phyloP scores from a whole-genome alignment of 2,888 invertebrate species.

The Eilema caniola region DNA sequence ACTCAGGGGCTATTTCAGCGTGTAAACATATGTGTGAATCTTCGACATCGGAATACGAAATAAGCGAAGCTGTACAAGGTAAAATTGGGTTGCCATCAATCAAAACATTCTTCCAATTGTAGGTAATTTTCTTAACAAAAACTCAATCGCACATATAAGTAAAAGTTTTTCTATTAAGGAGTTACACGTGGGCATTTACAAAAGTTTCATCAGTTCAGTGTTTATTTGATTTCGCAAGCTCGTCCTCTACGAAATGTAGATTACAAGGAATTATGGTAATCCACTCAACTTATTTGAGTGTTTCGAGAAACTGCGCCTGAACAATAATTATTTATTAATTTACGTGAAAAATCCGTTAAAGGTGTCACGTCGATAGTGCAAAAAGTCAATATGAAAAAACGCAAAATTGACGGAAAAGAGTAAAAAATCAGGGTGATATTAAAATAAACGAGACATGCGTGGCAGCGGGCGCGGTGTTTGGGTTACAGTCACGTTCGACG shows the following conservation, averaged over 20 bases:
- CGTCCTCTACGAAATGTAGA: conserved; percentile 45
- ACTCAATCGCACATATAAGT: conserved; percentile 53
- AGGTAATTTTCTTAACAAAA: conserved; percentile 54
- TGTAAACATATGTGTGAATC: conserved; percentile 28
- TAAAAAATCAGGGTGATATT: conserved; percentile 80
- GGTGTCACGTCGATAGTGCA: conserved; percentile 72
- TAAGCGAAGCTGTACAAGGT: conserved; percentile 45
- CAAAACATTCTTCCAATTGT: conserved; percentile 49
- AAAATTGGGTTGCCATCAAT: conserved; percentile 42
- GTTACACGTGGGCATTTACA: conserved; percentile 63
- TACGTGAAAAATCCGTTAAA: conserved; percentile 64
- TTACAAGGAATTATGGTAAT: conserved; percentile 70
- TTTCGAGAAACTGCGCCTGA: conserved; percentile 50
- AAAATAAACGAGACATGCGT: conserved; percentile 76
- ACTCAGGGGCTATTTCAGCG: conserved; percentile 27
- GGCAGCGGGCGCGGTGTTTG: conserved; percentile 67
- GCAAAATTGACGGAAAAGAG: conserved; percentile 68
- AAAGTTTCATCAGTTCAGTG: conserved; percentile 60
- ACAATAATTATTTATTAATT: conserved; percentile 50
- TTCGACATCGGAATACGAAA: conserved; percentile 41
- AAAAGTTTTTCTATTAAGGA: conserved; percentile 66
- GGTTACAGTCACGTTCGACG: conserved; percentile 77
- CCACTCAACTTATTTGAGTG: conserved; percentile 42
- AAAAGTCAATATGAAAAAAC: conserved; percentile 65
- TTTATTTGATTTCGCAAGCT: conserved; percentile 48